A percentile compares a stretch with the other conserved stretches of the same genome.
Conservation (phyloP, 2,113 vertebrate species). For the Proterorhinus semilunaris region DNA sequence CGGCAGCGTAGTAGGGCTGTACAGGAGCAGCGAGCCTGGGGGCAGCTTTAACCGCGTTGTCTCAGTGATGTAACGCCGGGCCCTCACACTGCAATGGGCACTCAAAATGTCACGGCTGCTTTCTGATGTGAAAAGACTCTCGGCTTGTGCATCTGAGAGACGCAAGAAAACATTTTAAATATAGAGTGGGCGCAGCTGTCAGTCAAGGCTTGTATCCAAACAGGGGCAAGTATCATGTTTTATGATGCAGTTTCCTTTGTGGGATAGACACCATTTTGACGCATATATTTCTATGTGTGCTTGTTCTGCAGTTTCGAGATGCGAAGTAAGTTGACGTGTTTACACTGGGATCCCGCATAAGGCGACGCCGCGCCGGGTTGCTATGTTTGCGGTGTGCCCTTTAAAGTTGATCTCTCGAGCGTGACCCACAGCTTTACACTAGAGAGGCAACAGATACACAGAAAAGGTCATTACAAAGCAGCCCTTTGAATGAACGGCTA, state of each 20-base stretch:
- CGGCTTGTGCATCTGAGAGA: not conserved
- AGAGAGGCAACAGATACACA: constrained; percentile 36
- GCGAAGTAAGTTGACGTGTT: no score
- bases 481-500: not conserved
- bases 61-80: constrained; percentile 1
- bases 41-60: not conserved
- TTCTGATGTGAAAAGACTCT: not conserved
- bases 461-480: constrained; percentile 48
- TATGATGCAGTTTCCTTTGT: no score
- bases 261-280: no score
- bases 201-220: not conserved
- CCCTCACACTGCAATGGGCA: not conserved
- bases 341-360: constrained; percentile 45
- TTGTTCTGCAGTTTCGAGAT: no score
- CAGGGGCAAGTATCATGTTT: not conserved
- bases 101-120: not conserved
- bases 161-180: not conserved
- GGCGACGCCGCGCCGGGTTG: constrained; percentile 13
- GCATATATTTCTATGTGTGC: no score
- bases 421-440: constrained; percentile 54
- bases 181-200: not conserved
- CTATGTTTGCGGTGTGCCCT: constrained; percentile 37
- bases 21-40: not conserved
- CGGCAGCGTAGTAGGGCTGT: not conserved
- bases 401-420: constrained; percentile 38